A percentile compares a stretch with the other conserved stretches of the same genome.
These are phyloP conservation scores for Drosophila paranaensis DNA, from an alignment of 2,888 invertebrate species.

Conservation along the genomic window DNA sequence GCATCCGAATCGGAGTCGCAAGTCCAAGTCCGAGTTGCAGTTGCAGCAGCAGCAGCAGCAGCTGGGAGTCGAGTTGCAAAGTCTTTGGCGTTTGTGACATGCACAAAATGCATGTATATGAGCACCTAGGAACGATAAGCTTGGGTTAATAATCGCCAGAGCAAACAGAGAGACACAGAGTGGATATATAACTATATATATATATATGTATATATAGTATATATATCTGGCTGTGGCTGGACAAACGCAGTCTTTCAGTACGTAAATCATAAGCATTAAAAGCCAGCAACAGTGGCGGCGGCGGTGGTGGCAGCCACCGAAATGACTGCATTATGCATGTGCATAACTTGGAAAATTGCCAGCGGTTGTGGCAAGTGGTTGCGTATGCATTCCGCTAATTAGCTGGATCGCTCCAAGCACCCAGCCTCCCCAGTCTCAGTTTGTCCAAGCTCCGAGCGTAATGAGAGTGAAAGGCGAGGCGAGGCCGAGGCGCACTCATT, in stretches of 20 bases:
- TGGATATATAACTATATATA: conserved; percentile 2
- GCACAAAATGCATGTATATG: conserved; percentile 81
- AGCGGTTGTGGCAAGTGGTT: conserved; percentile 21
- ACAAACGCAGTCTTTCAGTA: conserved; percentile 53
- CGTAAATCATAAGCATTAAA: conserved; percentile 74
- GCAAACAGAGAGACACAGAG: conserved; percentile 18
- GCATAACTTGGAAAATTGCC: conserved; percentile 60
- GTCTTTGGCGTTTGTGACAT: conserved; percentile 70
- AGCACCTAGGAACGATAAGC: conserved; percentile 74
- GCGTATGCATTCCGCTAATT: conserved; percentile 65
- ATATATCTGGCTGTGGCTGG: conserved; percentile 28
- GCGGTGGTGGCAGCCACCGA: conserved; percentile 19
- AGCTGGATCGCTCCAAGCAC: conserved; percentile 56
- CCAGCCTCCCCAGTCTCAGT: conserved; percentile 3
- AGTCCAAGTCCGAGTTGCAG: conserved; percentile 28
- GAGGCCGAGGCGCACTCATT: conserved; percentile 10
- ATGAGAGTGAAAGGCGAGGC: conserved; percentile 17
- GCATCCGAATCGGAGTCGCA: conserved; percentile 20
- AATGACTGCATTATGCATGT: conserved; percentile 71
- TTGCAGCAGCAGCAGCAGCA: conserved; percentile 9
- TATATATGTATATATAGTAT: conserved; percentile 5
- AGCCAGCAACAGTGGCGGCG: not conserved
- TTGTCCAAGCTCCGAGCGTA: conserved; percentile 1
- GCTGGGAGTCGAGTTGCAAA: conserved; percentile 29
- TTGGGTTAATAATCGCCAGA: conserved; percentile 68